Evolutionary conservation across 2,797 vertebrate species (phyloP).

Genomic region (Acanthurus tractus): DNA sequence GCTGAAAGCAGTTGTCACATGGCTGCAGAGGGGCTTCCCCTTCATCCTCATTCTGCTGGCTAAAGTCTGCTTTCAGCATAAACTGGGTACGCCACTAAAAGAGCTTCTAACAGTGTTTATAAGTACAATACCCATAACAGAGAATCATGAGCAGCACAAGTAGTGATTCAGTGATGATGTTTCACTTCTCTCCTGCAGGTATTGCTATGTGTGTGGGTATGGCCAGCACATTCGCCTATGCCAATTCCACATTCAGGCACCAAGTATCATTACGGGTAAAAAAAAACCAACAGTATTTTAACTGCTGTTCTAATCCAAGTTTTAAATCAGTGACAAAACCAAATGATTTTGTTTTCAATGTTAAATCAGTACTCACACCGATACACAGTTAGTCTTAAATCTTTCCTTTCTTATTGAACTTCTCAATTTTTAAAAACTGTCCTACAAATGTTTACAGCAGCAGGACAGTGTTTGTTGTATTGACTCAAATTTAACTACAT

Average conservation of each 20-base stretch:
- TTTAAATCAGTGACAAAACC: not conserved
- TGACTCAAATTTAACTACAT: not conserved
- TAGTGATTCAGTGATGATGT: constrained; percentile 18
- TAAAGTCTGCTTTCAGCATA: constrained; percentile 98
- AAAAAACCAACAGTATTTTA: not conserved
- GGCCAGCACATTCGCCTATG: constrained; percentile 97
- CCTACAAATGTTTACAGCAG: not conserved
- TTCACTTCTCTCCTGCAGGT: constrained; percentile 82
- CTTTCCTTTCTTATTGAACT: not conserved
- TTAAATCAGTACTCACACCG: not conserved
- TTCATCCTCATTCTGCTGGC: constrained; percentile 96
- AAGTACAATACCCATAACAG: too few species aligned
- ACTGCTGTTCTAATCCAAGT: not conserved
- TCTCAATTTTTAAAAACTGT: not conserved
- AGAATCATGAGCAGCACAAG: not conserved
- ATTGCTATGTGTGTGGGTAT: constrained; percentile 96
- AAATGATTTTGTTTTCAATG: not conserved
- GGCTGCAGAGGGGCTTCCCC: constrained; percentile 97
- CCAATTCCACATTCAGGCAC: constrained; percentile 94
- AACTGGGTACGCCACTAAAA: constrained; percentile 87
- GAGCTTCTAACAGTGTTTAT: not conserved
- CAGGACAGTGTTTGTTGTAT: not conserved
- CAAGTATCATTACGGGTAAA: constrained; percentile 96
- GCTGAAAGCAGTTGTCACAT: constrained; percentile 92
- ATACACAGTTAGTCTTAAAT: not conserved